A percentile compares a stretch with the other conserved stretches of the same genome.
phyloP scores from a whole-genome alignment of 2,888 invertebrate species.

The Arge pagana region DNA sequence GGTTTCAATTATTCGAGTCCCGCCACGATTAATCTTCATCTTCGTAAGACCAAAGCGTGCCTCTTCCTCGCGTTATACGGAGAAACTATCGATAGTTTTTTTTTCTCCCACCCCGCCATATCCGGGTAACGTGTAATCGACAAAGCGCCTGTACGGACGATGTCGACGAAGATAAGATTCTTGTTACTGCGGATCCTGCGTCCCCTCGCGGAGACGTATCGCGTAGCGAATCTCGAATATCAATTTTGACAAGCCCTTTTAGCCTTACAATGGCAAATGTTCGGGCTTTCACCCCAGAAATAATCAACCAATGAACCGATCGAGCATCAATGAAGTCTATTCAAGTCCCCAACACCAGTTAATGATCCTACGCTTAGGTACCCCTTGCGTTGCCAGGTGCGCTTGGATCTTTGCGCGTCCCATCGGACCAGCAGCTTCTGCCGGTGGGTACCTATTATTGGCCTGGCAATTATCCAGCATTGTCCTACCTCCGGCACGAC shows the following conservation, averaged over 20 bases:
- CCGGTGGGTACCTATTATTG: constrained; percentile 1
- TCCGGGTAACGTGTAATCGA: constrained; percentile 12
- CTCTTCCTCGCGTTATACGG: constrained; percentile 29
- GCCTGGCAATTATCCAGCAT: constrained; percentile 13
- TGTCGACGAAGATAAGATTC: constrained; percentile 9
- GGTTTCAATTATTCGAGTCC: constrained; percentile 38
- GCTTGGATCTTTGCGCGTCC: background rate
- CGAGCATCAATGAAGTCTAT: constrained; percentile 48
- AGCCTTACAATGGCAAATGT: constrained; percentile 36
- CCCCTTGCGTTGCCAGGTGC: constrained; percentile 24
- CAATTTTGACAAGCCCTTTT: constrained; percentile 51
- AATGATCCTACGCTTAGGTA: constrained; percentile 36
- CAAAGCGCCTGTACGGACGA: background rate
- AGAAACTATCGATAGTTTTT: constrained; percentile 30
- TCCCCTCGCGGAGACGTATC: constrained; percentile 30
- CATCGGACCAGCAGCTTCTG: background rate
- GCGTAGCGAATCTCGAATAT: constrained; percentile 51
- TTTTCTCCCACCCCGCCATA: constrained; percentile 5
- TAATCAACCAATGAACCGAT: constrained; percentile 39
- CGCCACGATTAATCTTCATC: no score
- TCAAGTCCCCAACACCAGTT: constrained; percentile 43
- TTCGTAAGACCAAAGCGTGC: constrained; percentile 35
- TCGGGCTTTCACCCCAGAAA: constrained; percentile 24
- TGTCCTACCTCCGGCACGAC: no score
- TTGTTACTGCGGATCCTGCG: background rate